Evolutionary conservation across 1,140 invertebrate genomes (phyloP).

Genomic region (Hycleus phaleratus): DNA sequence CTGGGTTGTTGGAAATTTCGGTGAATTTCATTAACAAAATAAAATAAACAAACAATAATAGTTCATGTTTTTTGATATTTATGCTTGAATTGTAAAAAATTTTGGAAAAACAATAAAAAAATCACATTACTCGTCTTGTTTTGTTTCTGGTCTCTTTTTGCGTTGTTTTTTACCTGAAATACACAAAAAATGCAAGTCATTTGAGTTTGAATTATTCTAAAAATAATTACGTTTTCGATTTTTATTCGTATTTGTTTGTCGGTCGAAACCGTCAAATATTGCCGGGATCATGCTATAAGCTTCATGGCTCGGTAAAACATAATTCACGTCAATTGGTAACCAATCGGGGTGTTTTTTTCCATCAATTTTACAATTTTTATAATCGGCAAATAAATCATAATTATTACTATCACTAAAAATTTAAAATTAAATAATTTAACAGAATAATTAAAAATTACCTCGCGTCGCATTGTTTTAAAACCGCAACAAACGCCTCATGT

Average conservation of each 20-base stretch:
- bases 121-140: too few relatives aligned
- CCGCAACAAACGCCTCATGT: slow-evolving; percentile 39
- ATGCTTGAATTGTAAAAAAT: too few relatives aligned
- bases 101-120: too few relatives aligned
- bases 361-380: slow-evolving; percentile 19
- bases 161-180: neutral
- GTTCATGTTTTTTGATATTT: too few relatives aligned
- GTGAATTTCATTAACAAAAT: neutral
- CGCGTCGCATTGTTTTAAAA: slow-evolving; percentile 32
- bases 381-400: slow-evolving; percentile 31
- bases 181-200: neutral
- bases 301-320: slow-evolving; percentile 33
- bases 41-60: too few relatives aligned
- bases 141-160: neutral
- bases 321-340: slow-evolving; percentile 35
- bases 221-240: slow-evolving; percentile 2
- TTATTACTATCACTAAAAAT: slow-evolving; percentile 23
- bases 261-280: slow-evolving; percentile 27
- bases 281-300: slow-evolving; percentile 31
- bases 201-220: neutral
- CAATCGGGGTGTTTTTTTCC: slow-evolving; percentile 23
- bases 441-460: slow-evolving; percentile 16
- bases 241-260: slow-evolving; percentile 1
- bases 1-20: slow-evolving; percentile 2
- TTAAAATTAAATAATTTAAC: slow-evolving; percentile 2